Base-by-base conservation (phyloP, 2,888 invertebrate species). In the Drosophila mettleri region DNA sequence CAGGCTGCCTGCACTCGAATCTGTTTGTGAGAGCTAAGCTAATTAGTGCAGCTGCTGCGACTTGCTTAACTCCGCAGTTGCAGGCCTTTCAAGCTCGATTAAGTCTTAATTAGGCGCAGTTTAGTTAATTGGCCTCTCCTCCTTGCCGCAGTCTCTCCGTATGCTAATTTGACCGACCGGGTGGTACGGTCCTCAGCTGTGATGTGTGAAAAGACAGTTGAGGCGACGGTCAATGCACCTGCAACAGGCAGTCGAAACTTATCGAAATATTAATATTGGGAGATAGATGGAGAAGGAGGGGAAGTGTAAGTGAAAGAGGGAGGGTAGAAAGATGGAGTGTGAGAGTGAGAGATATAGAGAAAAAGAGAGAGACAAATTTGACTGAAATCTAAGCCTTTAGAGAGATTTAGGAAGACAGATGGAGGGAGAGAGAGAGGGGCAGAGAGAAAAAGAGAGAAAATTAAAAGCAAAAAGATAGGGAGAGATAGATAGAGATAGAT, bases 51-150 rank as follows among this genome's bases (percentile, higher is more conserved):
- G 58, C 74, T 76, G 73, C 48, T 34, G 20, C 16, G 12, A 34
- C 41, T 57, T 22, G 45, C 22, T 33, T 48, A 53, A 38, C 41
- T 39, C 46, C 36, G 45, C 20, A 16, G 38, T 34, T 58, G 46
- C 64, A 58, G 61, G 63, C 53, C 49, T 78, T 82, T 85, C 86
- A 85, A 80, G 85, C 85, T 78, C 88, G 77, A 87, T 86, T 82
- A 82, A 85, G 52, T 85, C 73, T 82, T 78, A 74, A 85, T 85
- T 80, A 70, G 60, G 65, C 63, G 84, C 74, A 75, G 78, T 78
- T 82, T 83, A 78, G 70, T 67, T 80, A 80, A 86, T 84, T 80
- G 70, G 67, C 60, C 8, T 10, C 43, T 34, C 59, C 45, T 38
- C 51, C 24, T 33, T 46, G 48, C 18, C 53, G 12, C 61, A 46